Percentiles rank a stretch among this genome's conserved stretches.
Conservation (phyloP, 2,888 invertebrate species). For the Hofmannophila pseudospretella region DNA sequence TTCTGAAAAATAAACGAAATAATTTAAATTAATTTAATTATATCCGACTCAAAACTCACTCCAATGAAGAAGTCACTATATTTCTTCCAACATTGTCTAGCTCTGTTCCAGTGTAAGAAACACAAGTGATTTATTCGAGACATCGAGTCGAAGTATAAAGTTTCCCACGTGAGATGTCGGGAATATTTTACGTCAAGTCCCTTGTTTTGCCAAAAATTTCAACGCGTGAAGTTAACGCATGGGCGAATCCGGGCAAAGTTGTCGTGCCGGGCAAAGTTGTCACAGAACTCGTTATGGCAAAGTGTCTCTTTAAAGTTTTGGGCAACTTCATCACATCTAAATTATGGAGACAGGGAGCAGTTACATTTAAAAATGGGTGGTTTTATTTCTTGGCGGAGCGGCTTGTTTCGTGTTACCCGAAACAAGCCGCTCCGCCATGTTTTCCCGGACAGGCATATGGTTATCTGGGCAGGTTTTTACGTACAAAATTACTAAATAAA, state of each 20-base stretch:
- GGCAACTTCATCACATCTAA: conserved; percentile 7
- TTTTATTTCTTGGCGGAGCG: background rate
- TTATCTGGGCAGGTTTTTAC: no score
- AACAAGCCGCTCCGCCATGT: no score
- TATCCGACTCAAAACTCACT: no score
- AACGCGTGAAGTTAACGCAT: conserved; percentile 2
- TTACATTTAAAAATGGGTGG: conserved; percentile 4
- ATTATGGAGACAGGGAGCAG: conserved; percentile 4
- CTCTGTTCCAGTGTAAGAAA: background rate
- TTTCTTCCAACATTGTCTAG: background rate
- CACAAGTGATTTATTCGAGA: background rate
- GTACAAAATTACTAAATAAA: no score
- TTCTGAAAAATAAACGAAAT: no score
- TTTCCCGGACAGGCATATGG: no score
- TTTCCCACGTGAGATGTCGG: conserved; percentile 1
- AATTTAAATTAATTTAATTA: no score
- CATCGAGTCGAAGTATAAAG: background rate
- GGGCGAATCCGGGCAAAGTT: background rate
- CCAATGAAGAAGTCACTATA: no score
- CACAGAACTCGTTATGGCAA: conserved; percentile 1
- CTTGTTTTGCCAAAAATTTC: conserved; percentile 11
- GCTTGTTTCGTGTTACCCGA: background rate
- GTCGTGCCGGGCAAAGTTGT: conserved; percentile 2
- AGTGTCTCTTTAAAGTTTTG: conserved; percentile 5
- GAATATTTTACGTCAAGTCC: conserved; percentile 5